These are phyloP conservation scores for Hymenochirus boettgeri DNA, from an alignment of 2,113 vertebrate species.

Conservation along the genomic window DNA sequence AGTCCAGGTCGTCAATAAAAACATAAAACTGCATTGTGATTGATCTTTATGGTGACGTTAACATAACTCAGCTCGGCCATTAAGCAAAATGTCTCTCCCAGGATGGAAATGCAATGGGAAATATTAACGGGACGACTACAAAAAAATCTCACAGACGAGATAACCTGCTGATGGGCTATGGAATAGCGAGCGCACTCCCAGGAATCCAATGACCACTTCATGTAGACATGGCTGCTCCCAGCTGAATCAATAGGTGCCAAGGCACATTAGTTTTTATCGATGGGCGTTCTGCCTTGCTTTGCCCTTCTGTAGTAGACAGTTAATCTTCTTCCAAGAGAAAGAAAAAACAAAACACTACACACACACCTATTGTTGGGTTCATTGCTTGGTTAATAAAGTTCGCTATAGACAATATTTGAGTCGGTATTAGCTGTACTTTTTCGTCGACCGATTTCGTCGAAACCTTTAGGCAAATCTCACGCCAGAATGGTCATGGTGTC, in stretches of 20 bases:
- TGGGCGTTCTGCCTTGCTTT: not conserved
- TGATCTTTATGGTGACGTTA: conserved; percentile 26
- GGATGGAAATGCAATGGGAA: conserved; percentile 1
- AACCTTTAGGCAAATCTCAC: no score
- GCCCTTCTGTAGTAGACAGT: conserved; percentile 11
- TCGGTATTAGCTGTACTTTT: no score
- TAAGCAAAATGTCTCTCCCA: not conserved
- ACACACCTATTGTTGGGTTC: no score
- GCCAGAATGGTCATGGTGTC: no score
- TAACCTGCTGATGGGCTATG: conserved; percentile 12
- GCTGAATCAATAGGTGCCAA: conserved; percentile 29
- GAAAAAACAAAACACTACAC: no score
- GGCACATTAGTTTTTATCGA: conserved; percentile 29
- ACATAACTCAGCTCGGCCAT: conserved; percentile 22
- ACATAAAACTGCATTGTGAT: conserved; percentile 25
- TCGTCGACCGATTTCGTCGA: no score
- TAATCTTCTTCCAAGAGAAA: conserved; percentile 5
- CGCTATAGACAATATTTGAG: no score
- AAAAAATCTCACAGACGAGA: not conserved
- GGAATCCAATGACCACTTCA: conserved; percentile 27
- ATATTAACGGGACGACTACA: conserved; percentile 15
- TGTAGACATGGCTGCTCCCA: conserved; percentile 11
- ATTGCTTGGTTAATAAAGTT: no score
- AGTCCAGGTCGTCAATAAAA: conserved; percentile 28
- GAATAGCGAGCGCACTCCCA: conserved; percentile 2